Conservation (phyloP, 2,888 invertebrate genomes). For the Agrochola lychnidis region DNA sequence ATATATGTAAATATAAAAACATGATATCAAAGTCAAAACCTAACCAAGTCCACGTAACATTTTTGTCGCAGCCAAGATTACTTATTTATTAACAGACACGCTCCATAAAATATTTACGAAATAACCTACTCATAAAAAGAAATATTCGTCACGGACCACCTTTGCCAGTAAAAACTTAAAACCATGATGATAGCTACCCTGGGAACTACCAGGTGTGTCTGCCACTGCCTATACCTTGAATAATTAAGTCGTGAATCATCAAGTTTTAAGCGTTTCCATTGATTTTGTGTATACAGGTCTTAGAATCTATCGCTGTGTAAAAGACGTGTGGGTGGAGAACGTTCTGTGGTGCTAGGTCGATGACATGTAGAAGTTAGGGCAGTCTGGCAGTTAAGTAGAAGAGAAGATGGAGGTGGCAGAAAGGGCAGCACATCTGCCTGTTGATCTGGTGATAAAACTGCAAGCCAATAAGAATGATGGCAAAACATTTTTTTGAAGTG, state of each 20-base stretch:
- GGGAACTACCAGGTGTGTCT: slow-evolving; percentile 48
- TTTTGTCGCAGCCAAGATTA: no score
- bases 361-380: background rate
- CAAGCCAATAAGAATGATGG: background rate
- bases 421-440: background rate
- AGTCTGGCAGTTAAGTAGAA: background rate
- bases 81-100: slow-evolving; percentile 28
- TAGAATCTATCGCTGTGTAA: slow-evolving; percentile 15
- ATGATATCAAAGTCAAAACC: no score
- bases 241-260: slow-evolving; percentile 54
- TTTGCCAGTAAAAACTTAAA: slow-evolving; percentile 30
- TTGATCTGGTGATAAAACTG: background rate
- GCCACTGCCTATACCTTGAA: slow-evolving; percentile 24
- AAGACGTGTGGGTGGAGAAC: slow-evolving; percentile 14
- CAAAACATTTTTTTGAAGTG: no score
- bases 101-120: slow-evolving; percentile 43
- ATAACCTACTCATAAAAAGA: slow-evolving; percentile 9
- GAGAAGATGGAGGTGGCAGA: background rate
- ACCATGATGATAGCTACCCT: slow-evolving; percentile 38
- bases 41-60: no score
- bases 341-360: background rate
- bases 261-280: slow-evolving; percentile 39
- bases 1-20: no score
- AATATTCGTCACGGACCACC: slow-evolving; percentile 12
- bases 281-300: slow-evolving; percentile 32